Evolutionary conservation across 2,113 vertebrate species (phyloP).

Genomic region (Nesoenas mayeri): DNA sequence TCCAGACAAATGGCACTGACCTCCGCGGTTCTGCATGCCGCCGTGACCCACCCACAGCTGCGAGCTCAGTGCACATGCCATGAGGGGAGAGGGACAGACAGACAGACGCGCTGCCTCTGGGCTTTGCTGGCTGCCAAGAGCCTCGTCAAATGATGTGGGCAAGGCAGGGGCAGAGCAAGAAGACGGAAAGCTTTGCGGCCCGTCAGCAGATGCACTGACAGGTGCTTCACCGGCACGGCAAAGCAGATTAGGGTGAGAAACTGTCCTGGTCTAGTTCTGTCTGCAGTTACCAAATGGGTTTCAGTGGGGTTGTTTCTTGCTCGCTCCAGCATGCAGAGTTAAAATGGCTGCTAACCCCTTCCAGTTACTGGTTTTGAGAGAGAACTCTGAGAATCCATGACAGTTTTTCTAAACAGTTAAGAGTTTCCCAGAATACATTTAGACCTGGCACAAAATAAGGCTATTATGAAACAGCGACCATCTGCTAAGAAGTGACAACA

Average conservation of each 20-base stretch:
- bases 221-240: neutral
- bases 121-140: neutral
- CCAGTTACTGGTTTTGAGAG: neutral
- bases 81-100: neutral
- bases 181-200: neutral
- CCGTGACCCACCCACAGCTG: neutral
- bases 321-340: neutral
- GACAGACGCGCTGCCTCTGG: neutral
- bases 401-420: neutral
- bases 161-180: neutral
- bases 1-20: neutral
- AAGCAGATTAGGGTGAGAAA: neutral
- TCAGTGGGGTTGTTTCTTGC: neutral
- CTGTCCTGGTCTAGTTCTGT: neutral
- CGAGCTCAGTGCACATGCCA: accelerated
- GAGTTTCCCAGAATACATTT: neutral
- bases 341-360: neutral
- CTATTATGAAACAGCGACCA: neutral
- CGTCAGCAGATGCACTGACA: neutral
- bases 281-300: neutral
- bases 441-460: neutral
- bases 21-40: accelerated
- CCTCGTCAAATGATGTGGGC: accelerated
- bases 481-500: neutral
- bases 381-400: neutral